Evolutionary conservation across 2,797 vertebrate species (phyloP), one percentile per base, ranked within the genome.

Genomic region (Glossophaga mutica): DNA sequence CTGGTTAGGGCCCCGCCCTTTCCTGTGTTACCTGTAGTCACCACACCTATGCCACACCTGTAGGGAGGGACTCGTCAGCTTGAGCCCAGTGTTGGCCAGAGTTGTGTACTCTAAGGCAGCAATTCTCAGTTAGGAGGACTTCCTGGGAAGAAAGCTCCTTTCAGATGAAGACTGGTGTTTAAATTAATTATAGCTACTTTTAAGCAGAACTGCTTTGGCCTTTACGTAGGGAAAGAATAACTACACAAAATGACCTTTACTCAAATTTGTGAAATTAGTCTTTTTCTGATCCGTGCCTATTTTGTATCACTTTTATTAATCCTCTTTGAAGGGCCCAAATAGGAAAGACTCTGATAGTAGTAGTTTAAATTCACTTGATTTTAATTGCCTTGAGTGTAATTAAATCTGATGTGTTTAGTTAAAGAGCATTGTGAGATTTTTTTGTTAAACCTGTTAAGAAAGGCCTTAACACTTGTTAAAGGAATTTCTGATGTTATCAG

Each of bases 291-390:
- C 14, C 16, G 77, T 73, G 68, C 59, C 19, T 92, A n/a, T 50
- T 94, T 67, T 68, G 5, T 91, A 12, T 81, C n/a, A 88, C 11
- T 91, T 85, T 77, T 95, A 57, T 42, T 39, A 86, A 77, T 94
- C 9, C 22, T 24, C 19, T 88, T 91, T 74, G 82, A 73, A 82
- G 46, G 50, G 32, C n/a, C 46, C 76, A 67, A 22, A 88, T 9
- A 89, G n/a, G 68, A 95, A 91, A 70, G n/a, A 89, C 22, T 91
- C 21, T 77, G 21, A 55, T 90, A 70, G 24, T 84, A 68, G 77
- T 78, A n/a, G 48, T 79, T 96, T 73, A 87, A 94, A 62, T 39
- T 42, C 16, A 90, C 89, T 82, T 76, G 65, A 62, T 65, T 94
- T 86, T 94, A 78, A 77, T 93, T 87, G 15, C 37, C 12, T 71